Percentiles rank a stretch among this genome's conserved stretches.
phyloP scores from a whole-genome alignment of 2,797 vertebrate species.

The Synaphobranchus kaupii region DNA sequence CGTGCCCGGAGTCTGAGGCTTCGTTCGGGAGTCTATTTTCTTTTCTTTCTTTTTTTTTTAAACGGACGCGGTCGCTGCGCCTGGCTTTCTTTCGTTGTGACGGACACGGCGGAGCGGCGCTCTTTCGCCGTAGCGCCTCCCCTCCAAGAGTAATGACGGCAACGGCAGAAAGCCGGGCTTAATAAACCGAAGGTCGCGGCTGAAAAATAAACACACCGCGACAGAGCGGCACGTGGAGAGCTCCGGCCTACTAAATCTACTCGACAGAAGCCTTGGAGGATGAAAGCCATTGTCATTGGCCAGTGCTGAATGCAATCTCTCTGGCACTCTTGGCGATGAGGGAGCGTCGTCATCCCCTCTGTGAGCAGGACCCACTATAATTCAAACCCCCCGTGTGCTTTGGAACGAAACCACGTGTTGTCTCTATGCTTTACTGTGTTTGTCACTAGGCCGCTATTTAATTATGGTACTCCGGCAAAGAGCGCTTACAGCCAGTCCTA shows the following conservation, averaged over 20 bases:
- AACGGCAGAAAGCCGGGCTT: conserved; percentile 26
- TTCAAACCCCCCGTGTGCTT: neutral
- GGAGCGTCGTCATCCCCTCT: neutral
- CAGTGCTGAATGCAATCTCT: conserved; percentile 13
- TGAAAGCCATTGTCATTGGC: conserved; percentile 20
- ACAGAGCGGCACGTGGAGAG: neutral
- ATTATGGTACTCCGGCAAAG: neutral
- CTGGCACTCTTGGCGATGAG: neutral
- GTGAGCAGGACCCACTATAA: neutral
- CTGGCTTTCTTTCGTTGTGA: conserved; percentile 6
- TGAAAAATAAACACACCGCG: conserved; percentile 16
- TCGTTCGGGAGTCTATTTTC: neutral
- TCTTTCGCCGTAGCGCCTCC: neutral
- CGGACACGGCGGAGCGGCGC: neutral
- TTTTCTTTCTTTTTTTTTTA: neutral
- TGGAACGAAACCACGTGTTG: neutral
- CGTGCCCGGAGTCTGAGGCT: neutral
- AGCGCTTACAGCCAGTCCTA: neutral
- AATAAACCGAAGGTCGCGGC: conserved; percentile 25
- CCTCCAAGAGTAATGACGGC: conserved; percentile 33
- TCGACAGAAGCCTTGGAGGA: conserved; percentile 31
- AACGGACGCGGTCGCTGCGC: neutral
- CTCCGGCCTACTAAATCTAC: conserved; percentile 21
- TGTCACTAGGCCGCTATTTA: neutral
- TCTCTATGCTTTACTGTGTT: neutral